Evolutionary conservation across 2,113 vertebrate species (phyloP).

Genomic region (Fregetta grallaria): DNA sequence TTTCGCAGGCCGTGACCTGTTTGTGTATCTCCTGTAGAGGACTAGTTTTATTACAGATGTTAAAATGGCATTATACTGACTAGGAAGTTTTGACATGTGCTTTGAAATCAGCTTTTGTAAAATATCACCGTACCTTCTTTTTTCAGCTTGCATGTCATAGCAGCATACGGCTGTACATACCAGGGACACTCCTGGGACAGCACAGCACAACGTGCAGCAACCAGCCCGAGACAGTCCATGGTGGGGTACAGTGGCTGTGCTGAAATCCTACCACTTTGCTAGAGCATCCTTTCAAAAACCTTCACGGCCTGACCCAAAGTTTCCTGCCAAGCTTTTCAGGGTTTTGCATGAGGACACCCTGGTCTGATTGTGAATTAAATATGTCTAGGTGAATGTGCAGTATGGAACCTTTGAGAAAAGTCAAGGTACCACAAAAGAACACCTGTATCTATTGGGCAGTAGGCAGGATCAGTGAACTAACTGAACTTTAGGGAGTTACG

Average conservation of each 20-base stretch:
- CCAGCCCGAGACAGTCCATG: too few species aligned
- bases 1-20: not conserved
- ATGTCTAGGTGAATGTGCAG: not conserved
- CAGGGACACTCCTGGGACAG: not conserved
- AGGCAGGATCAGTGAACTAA: not conserved
- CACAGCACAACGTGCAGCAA: not conserved
- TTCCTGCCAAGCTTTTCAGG: not conserved
- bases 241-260: not conserved
- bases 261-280: not conserved
- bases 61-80: not conserved
- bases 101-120: not conserved
- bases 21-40: not conserved
- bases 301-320: not conserved
- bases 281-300: not conserved
- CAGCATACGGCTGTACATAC: rapidly evolving
- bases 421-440: not conserved
- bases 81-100: not conserved
- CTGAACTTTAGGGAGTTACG: not conserved
- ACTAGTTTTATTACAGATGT: not conserved
- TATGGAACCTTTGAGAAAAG: not conserved
- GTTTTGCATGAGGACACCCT: not conserved
- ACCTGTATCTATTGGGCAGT: not conserved
- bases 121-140: rapidly evolving
- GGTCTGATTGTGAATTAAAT: not conserved
- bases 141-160: rapidly evolving